Base-by-base conservation (phyloP, 2,888 invertebrate genomes). In the Spilosoma lubricipeda region DNA sequence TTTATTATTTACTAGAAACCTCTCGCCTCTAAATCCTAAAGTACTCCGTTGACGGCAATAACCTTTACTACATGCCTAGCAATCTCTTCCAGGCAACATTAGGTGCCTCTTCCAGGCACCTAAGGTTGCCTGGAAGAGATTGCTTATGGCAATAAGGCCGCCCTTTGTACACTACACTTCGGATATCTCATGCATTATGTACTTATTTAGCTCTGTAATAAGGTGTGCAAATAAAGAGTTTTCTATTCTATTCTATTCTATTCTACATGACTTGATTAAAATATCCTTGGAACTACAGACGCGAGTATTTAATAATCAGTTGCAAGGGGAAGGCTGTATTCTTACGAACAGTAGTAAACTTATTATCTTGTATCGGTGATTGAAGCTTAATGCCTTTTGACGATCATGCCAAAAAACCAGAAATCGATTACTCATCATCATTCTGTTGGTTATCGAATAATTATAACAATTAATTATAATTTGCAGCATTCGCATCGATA, bases 401-500 rank as follows among this genome's bases (percentile, higher is more conserved):
- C n/a, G 23, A 65, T 65, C 2, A n/a, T 68, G 3, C 33, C 20
- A 70, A 56, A 63, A 65, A 48, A 48, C 45, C 27, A 27, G 8
- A 33, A 36, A 64, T 42, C 30, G 66, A 65, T 48, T 52, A 59
- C 5, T 30, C 59, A 59, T 59, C 71, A 48, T 0, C 27, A 33
- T 68, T 18, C 23, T 9, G 67, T 70, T 69, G 70, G 64, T 73
- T 65, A 74, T 59, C n/a, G 33, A 9, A 67, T 52, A 67, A 9
- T 36, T 63, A 23, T 73, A 77, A 72, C 69, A 79, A 81, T 76
- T 76, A 68, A 70, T 72, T 70, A 18, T 65, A 68, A 75, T 75
- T 74, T 39, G 42, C 42, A 27, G 36, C 77, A 82, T 80, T 82
- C 71, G 67, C 18, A 3, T n/a, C 3, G 80, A 82, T 80, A 67